Conservation (phyloP, 2,113 vertebrate genomes). For the Sylvilagus bachmani region DNA sequence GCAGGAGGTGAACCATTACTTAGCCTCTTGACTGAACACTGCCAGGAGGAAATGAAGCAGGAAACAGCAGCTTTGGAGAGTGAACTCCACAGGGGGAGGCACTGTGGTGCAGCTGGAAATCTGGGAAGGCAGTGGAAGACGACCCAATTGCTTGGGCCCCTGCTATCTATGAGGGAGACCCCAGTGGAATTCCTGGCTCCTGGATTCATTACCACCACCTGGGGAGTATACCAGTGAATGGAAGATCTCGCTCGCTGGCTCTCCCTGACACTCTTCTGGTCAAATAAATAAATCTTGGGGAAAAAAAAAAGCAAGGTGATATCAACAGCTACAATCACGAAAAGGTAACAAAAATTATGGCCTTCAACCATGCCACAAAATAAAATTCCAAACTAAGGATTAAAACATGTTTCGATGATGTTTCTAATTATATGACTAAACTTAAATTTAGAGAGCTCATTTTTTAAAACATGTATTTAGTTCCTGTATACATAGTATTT, state of each 20-base stretch:
- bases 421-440: not conserved
- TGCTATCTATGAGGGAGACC: too few species aligned
- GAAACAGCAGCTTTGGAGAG: not conserved
- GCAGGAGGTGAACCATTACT: not conserved
- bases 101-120: too few species aligned
- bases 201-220: too few species aligned
- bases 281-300: too few species aligned
- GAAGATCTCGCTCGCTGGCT: too few species aligned
- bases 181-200: too few species aligned
- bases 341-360: not conserved
- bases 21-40: not conserved
- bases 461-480: not conserved
- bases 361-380: not conserved
- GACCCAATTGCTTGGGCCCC: too few species aligned
- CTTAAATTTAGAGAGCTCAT: not conserved
- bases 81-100: not conserved
- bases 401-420: not conserved
- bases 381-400: not conserved
- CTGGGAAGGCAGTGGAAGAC: too few species aligned
- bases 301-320: too few species aligned
- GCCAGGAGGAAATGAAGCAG: not conserved
- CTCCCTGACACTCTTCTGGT: too few species aligned
- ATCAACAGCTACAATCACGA: not conserved
- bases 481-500: constrained; percentile 12
- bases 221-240: too few species aligned